These are phyloP conservation scores for Cydia amplana DNA, from an alignment of 1,140 invertebrate species.

Conservation along the genomic window DNA sequence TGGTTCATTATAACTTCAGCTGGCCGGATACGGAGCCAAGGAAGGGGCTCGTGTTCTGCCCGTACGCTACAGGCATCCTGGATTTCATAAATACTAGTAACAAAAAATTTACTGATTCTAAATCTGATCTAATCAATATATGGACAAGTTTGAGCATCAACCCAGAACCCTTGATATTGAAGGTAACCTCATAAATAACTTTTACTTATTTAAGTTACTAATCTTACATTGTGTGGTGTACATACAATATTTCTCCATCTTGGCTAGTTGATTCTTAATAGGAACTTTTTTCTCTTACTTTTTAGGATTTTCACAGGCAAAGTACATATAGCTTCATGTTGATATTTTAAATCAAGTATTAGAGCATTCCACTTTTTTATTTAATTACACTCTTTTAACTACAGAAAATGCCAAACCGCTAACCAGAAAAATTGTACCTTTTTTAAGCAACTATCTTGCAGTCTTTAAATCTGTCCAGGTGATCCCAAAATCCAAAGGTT, in stretches of 20 bases:
- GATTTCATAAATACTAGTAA: slow-evolving; percentile 56
- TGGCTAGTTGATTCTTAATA: too few species aligned
- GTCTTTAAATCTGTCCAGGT: slow-evolving; percentile 45
- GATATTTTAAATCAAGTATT: too few species aligned
- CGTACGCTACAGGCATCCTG: slow-evolving; percentile 64
- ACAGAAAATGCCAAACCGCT: too few species aligned
- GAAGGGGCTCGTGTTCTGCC: slow-evolving; percentile 64
- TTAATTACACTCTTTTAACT: too few species aligned
- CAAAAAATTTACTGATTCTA: slow-evolving; percentile 49
- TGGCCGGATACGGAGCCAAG: slow-evolving; percentile 55
- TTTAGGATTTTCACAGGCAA: too few species aligned
- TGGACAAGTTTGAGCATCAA: slow-evolving; percentile 73
- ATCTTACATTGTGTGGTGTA: too few species aligned
- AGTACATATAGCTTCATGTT: too few species aligned
- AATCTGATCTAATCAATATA: slow-evolving; percentile 61
- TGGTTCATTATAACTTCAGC: slow-evolving; percentile 61
- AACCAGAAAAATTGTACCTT: too few species aligned
- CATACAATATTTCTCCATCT: too few species aligned
- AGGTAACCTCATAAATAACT: slow-evolving; percentile 46
- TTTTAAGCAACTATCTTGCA: too few species aligned
- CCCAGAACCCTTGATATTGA: slow-evolving; percentile 68
- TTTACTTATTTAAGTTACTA: not conserved
- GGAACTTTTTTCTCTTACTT: too few species aligned
- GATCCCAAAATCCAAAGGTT: slow-evolving; percentile 62
- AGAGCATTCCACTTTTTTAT: too few species aligned